Percentiles rank a stretch among this genome's conserved stretches.
Evolutionary conservation across 2,797 vertebrate species (phyloP).

Genomic region (Lacerta agilis): DNA sequence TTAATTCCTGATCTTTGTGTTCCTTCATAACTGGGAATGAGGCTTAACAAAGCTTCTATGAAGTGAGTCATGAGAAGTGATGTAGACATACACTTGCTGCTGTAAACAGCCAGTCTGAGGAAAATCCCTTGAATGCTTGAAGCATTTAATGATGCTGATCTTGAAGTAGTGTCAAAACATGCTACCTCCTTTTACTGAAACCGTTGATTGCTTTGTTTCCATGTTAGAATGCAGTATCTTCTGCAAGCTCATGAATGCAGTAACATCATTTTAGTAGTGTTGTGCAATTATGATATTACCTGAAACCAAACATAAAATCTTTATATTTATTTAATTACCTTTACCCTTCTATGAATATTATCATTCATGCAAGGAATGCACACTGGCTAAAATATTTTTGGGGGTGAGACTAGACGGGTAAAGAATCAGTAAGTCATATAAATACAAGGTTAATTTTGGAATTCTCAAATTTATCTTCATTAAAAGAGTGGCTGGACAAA

Average conservation of each 20-base stretch:
- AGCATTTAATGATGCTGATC: not conserved
- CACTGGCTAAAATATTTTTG: too few species aligned
- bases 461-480: too few species aligned
- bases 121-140: not conserved
- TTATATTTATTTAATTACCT: too few species aligned
- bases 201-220: not conserved
- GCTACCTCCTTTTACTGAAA: not conserved
- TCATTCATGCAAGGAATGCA: too few species aligned
- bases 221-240: not conserved
- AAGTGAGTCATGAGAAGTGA: not conserved
- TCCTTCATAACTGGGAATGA: too few species aligned
- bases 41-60: not conserved
- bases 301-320: too few species aligned
- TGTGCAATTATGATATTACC: not conserved
- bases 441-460: too few species aligned
- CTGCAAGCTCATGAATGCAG: not conserved
- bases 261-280: not conserved
- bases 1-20: not conserved
- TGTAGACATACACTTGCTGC: not conserved
- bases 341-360: too few species aligned
- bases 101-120: not conserved
- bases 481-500: too few species aligned
- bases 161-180: not conserved
- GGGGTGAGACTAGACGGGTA: too few species aligned
- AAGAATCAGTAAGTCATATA: too few species aligned